Evolutionary conservation across 2,888 invertebrate genomes (phyloP).

Genomic region (Ethmia dodecea): DNA sequence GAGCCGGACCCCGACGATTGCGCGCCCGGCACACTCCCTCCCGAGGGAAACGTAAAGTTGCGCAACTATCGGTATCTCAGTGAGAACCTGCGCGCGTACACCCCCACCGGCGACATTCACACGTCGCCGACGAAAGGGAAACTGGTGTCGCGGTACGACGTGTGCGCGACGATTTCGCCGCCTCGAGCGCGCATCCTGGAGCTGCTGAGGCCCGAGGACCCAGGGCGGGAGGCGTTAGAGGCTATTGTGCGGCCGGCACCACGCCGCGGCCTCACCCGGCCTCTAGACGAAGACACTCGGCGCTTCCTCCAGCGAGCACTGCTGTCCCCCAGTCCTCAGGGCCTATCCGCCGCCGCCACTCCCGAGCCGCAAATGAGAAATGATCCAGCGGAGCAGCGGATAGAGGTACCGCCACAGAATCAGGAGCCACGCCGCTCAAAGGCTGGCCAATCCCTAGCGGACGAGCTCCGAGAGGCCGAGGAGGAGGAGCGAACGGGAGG

Average conservation of each 20-base stretch:
- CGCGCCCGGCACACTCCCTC: slow-evolving; percentile 38
- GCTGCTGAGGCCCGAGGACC: slow-evolving; percentile 57
- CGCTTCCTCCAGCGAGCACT: slow-evolving; percentile 60
- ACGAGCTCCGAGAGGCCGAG: slow-evolving; percentile 63
- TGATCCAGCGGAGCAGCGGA: slow-evolving; percentile 10
- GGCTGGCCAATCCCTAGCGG: slow-evolving; percentile 51
- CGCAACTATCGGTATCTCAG: slow-evolving; percentile 54
- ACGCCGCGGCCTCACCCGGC: slow-evolving; percentile 51
- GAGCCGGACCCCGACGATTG: slow-evolving; percentile 48
- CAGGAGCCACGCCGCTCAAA: not conserved
- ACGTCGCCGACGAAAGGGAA: slow-evolving; percentile 53
- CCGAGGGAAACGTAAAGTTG: slow-evolving; percentile 57
- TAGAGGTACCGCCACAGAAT: not conserved
- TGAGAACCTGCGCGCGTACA: slow-evolving; percentile 56
- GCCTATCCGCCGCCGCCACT: slow-evolving; percentile 30
- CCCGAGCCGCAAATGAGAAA: slow-evolving; percentile 31
- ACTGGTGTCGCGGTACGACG: slow-evolving; percentile 55
- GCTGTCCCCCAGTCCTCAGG: slow-evolving; percentile 47
- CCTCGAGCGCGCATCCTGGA: slow-evolving; percentile 58
- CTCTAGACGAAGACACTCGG: slow-evolving; percentile 59
- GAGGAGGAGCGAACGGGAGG: slow-evolving; percentile 39
- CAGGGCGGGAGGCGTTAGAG: slow-evolving; percentile 57
- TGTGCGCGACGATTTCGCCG: slow-evolving; percentile 48
- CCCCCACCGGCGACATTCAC: slow-evolving; percentile 55
- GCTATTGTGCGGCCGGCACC: slow-evolving; percentile 62